Conservation (phyloP, 2,113 vertebrate genomes). For the Collichthys lucidus region DNA sequence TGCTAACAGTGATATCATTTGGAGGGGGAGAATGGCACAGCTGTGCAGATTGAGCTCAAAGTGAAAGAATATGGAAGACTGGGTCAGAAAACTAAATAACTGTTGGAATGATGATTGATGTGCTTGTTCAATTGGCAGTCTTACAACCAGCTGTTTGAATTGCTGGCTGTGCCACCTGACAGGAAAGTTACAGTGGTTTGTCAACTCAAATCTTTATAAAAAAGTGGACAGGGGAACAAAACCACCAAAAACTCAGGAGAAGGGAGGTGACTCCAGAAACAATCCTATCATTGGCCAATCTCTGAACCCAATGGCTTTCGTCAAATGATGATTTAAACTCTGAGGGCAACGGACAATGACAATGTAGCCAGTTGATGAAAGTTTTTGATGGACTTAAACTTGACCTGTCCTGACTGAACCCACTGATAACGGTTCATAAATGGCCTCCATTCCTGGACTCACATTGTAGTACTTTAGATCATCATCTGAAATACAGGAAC, state of each 20-base stretch:
- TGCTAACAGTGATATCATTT: background rate
- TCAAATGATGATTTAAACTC: no score
- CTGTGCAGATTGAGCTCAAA: slow-evolving; percentile 9
- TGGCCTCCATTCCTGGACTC: no score
- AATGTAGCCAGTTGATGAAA: background rate
- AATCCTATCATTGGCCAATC: background rate
- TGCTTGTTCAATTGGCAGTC: slow-evolving; percentile 11
- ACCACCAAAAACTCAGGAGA: background rate
- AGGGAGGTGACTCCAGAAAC: background rate
- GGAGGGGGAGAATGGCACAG: background rate
- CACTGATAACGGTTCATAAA: no score
- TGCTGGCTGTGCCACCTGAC: slow-evolving; percentile 2
- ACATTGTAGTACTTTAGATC: no score
- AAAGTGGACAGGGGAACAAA: background rate
- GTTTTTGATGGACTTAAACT: background rate
- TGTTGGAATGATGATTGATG: slow-evolving; percentile 27
- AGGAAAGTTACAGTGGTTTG: slow-evolving; percentile 12
- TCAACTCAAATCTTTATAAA: slow-evolving; percentile 5
- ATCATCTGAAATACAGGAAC: no score
- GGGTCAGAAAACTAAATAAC: slow-evolving; percentile 31
- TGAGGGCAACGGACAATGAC: no score
- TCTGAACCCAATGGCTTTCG: no score
- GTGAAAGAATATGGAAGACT: slow-evolving; percentile 18
- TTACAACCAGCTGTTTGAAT: slow-evolving; percentile 19
- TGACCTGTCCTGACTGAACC: no score